phyloP scores from a whole-genome alignment of 1,140 invertebrate species.

The Hermetia illucens region DNA sequence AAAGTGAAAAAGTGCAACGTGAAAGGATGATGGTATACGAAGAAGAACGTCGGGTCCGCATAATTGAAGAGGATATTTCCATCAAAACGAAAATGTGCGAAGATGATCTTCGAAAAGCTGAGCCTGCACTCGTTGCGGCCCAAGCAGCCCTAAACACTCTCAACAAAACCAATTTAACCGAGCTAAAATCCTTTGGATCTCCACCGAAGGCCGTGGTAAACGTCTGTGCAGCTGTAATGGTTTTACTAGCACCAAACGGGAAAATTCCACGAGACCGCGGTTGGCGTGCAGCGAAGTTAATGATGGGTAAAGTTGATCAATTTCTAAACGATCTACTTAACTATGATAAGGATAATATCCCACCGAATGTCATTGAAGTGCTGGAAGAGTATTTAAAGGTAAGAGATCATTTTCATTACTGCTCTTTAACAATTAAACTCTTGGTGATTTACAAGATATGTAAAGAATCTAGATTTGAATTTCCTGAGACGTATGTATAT shows the following conservation, averaged over 20 bases:
- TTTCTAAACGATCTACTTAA: slow-evolving; percentile 75
- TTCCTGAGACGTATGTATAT: too few species aligned
- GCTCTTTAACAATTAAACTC: too few species aligned
- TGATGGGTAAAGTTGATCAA: slow-evolving; percentile 53
- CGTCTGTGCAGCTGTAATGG: slow-evolving; percentile 77
- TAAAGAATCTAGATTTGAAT: too few species aligned
- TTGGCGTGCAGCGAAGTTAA: slow-evolving; percentile 82
- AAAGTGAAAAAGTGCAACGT: slow-evolving; percentile 78
- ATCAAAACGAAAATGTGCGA: slow-evolving; percentile 72
- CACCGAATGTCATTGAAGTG: slow-evolving; percentile 69
- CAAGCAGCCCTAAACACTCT: slow-evolving; percentile 83
- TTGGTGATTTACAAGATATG: too few species aligned
- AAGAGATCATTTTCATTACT: background rate
- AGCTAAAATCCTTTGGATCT: slow-evolving; percentile 87
- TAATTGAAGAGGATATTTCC: slow-evolving; percentile 67
- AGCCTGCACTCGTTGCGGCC: slow-evolving; percentile 82
- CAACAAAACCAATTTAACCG: slow-evolving; percentile 88
- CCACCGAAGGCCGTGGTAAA: slow-evolving; percentile 71
- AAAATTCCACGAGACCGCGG: slow-evolving; percentile 84
- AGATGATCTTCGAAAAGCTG: slow-evolving; percentile 78
- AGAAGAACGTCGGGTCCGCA: slow-evolving; percentile 83
- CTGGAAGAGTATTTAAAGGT: slow-evolving; percentile 35
- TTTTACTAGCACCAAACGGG: slow-evolving; percentile 71
- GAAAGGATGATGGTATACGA: slow-evolving; percentile 65
- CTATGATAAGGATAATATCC: slow-evolving; percentile 92